These are phyloP conservation scores for Harpalus rufipes DNA, from an alignment of 2,888 invertebrate genomes.

Conservation along the genomic window DNA sequence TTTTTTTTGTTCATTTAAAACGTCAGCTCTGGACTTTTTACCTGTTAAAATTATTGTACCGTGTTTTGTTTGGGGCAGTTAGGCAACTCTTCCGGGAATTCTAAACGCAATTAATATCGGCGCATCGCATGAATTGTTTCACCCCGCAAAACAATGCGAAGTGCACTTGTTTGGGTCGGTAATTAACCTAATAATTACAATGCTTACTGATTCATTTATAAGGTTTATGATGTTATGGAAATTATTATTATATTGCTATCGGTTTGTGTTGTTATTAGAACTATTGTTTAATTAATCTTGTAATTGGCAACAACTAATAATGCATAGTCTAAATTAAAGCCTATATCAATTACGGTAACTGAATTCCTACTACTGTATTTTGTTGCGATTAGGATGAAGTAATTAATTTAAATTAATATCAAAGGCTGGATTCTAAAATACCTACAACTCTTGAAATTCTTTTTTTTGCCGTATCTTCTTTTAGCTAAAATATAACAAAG, in stretches of 20 bases:
- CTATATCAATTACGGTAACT: no score
- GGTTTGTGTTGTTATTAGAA: not conserved
- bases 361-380: no score
- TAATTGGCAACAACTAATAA: not conserved
- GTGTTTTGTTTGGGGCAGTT: conserved; percentile 29
- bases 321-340: not conserved
- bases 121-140: conserved; percentile 10
- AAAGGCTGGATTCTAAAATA: no score
- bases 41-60: conserved; percentile 31
- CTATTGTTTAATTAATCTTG: not conserved
- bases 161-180: conserved; percentile 3
- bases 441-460: no score
- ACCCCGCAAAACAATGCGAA: not conserved
- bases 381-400: no score
- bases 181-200: conserved; percentile 28
- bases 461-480: no score
- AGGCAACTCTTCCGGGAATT: not conserved
- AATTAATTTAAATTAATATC: no score
- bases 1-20: conserved; percentile 36
- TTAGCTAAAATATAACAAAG: no score
- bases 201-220: conserved; percentile 10
- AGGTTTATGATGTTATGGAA: not conserved
- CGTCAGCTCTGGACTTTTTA: conserved; percentile 36
- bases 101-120: conserved; percentile 23
- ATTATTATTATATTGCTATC: not conserved